phyloP scores from a whole-genome alignment of 1,140 invertebrate genomes.

The Sycophaga agraensis region DNA sequence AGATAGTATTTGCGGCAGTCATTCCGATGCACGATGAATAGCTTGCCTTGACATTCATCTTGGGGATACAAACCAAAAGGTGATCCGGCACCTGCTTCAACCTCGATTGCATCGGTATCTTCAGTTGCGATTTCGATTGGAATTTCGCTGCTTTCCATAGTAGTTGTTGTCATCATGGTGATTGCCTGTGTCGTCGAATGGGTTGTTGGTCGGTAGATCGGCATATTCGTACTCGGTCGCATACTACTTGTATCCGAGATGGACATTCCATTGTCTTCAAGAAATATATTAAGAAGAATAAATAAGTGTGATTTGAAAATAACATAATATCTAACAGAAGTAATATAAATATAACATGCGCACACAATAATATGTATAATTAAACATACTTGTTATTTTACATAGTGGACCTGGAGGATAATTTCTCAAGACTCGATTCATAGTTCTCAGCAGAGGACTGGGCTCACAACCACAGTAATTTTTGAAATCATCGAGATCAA shows the following conservation, averaged over 20 bases:
- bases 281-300: too few species aligned
- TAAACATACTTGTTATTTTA: slow-evolving; percentile 39
- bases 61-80: slow-evolving; percentile 29
- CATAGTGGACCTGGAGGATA: slow-evolving; percentile 58
- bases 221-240: neutral
- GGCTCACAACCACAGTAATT: slow-evolving; percentile 77
- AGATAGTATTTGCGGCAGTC: slow-evolving; percentile 81
- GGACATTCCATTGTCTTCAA: too few species aligned
- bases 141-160: too few species aligned
- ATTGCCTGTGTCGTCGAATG: neutral
- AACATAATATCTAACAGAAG: too few species aligned
- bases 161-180: neutral
- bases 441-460: slow-evolving; percentile 76
- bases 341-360: too few species aligned
- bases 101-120: slow-evolving; percentile 46
- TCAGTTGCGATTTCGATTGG: slow-evolving; percentile 39
- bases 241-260: too few species aligned
- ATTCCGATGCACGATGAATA: slow-evolving; percentile 64
- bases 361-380: neutral
- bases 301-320: too few species aligned
- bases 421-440: slow-evolving; percentile 71
- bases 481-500: slow-evolving; percentile 85
- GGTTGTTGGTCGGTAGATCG: neutral
- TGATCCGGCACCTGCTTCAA: slow-evolving; percentile 36
- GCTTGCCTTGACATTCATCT: slow-evolving; percentile 61